phyloP scores from a whole-genome alignment of 2,888 invertebrate species.

The Drosophila nr. perissopoda region DNA sequence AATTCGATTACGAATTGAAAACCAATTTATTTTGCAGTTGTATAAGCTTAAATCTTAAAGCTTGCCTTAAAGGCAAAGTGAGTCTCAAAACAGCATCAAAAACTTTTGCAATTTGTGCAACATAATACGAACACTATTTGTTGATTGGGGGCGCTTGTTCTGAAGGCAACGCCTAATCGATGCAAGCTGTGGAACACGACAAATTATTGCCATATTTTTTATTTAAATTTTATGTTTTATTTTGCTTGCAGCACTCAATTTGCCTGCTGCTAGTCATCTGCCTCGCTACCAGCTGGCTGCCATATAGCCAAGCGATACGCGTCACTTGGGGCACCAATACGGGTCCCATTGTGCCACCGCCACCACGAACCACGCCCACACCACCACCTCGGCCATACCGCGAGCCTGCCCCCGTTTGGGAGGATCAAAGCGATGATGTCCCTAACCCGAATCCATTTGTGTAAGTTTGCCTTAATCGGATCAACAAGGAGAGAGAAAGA shows the following conservation, averaged over 20 bases:
- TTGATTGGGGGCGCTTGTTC: conserved; percentile 46
- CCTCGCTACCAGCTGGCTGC: conserved; percentile 64
- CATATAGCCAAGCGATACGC: conserved; percentile 86
- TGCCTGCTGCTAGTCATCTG: conserved; percentile 82
- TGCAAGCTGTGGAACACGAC: conserved; percentile 36
- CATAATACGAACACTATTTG: conserved; percentile 11
- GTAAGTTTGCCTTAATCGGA: conserved; percentile 82
- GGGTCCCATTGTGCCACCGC: conserved; percentile 87
- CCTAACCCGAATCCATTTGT: conserved; percentile 88
- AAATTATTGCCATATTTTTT: conserved; percentile 37
- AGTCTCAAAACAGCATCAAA: conserved; percentile 27
- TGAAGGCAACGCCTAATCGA: conserved; percentile 40
- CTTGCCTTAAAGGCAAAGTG: conserved; percentile 55
- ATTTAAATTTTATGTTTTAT: not conserved
- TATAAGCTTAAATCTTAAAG: not conserved
- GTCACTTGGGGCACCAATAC: conserved; percentile 88
- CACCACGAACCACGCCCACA: conserved; percentile 86
- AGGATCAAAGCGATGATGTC: conserved; percentile 86
- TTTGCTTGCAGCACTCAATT: conserved; percentile 60
- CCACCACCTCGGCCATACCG: conserved; percentile 86
- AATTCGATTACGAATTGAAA: conserved; percentile 18
- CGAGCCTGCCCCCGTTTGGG: conserved; percentile 88
- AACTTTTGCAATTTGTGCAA: conserved; percentile 31
- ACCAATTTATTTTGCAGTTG: conserved; percentile 28
- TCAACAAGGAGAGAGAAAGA: not conserved